These are phyloP conservation scores for Cyanoderma ruficeps DNA, from an alignment of 2,113 vertebrate genomes.

Conservation along the genomic window DNA sequence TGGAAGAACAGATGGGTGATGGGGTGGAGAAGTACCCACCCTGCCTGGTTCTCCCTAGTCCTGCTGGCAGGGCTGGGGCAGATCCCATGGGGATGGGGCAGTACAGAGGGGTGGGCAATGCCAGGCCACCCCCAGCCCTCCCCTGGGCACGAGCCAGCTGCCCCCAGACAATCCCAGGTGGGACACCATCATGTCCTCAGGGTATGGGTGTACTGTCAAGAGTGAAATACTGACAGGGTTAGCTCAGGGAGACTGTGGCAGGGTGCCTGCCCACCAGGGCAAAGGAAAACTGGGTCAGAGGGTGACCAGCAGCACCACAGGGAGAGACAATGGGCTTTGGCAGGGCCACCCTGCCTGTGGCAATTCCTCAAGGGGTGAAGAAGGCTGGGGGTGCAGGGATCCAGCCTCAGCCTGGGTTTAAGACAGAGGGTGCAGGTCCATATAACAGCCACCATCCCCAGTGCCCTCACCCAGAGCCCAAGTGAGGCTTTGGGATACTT, in stretches of 20 bases:
- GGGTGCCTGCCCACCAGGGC: rapidly evolving
- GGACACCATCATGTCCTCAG: rapidly evolving
- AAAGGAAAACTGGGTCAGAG: not conserved
- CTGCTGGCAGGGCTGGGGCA: not conserved
- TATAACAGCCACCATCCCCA: too few relatives aligned
- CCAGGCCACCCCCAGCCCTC: not conserved
- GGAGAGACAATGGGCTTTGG: rapidly evolving
- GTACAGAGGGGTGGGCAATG: not conserved
- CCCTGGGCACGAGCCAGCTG: not conserved
- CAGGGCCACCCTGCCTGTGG: not conserved
- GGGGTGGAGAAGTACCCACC: not conserved
- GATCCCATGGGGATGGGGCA: not conserved
- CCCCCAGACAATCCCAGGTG: not conserved
- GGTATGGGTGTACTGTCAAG: rapidly evolving
- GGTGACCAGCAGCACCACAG: not conserved
- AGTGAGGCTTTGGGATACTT: not conserved
- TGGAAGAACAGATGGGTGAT: not conserved
- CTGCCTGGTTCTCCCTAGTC: not conserved
- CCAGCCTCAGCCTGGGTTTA: not conserved
- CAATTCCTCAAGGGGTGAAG: not conserved
- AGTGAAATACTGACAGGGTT: not conserved
- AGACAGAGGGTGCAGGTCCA: not conserved
- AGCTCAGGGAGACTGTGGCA: not conserved
- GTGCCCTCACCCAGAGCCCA: too few relatives aligned
- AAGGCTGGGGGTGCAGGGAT: not conserved